Evolutionary conservation across 2,113 vertebrate genomes (phyloP), one percentile per base, ranked within the genome.

Genomic region (Aspidoscelis tigris): DNA sequence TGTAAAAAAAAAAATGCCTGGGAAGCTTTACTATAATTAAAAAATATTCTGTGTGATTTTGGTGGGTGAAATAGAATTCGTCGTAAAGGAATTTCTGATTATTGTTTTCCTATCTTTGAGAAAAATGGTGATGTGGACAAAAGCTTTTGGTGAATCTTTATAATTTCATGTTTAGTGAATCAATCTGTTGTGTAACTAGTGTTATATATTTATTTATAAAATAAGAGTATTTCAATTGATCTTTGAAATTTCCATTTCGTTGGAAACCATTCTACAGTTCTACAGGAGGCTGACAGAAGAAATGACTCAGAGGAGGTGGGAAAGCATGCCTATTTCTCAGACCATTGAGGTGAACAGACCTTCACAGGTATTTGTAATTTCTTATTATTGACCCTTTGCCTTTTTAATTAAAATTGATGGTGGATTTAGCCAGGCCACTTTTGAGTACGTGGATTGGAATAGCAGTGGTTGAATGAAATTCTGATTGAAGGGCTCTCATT

Each of bases 231-330:
- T 83, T 44, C 71, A 41, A 78, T 72, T 4, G 12, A 43, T 33
- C 11, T 47, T 85, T 4, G 1, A 41, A 33, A 78, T 86, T 53
- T 0, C 0, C 50, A 26, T 68, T 1, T 84, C 85, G 64, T 33
- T 82, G 26, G 26, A 71, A 55, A 43, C 39, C 16, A 41, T 6
- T 71, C 7, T 82, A 85, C 87, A 99, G 99, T 99, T 99, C 95
- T 96, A 97, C 76, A 97, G 99, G 91, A 96, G 98, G 74, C 93
- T 99, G 77, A 96, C 97, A 22, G 98, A 99, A 92, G 98, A 99
- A 92, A 97, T 99, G 94, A 98, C 96, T 7, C 98, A 97, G 80
- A 98, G 96, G 89, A 96, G 98, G 88, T 99, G 99, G 99, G 97
- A 99, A 93, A 97, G 76, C 76, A 94, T 95, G 20, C 97, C 97